A percentile compares a stretch with the other conserved stretches of the same genome.
These are phyloP conservation scores for Trachythela sp. DNA, from an alignment of 64 coral and sea anemone species.

Conservation along the genomic window DNA sequence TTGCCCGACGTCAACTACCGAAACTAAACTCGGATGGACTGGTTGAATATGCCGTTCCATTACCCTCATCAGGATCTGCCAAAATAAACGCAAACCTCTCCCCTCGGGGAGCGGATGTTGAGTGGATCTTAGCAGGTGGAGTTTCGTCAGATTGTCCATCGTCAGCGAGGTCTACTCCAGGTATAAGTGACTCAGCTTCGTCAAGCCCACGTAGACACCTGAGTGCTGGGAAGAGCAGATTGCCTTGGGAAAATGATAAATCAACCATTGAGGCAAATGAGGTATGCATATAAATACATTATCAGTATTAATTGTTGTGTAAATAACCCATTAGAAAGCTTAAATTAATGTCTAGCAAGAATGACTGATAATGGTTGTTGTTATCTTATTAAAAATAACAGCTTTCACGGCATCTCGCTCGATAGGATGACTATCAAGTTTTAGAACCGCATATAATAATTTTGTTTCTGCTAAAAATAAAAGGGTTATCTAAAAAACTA, in stretches of 20 bases:
- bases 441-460: too few relatives aligned
- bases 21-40: slow-evolving; percentile 90
- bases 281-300: neutral
- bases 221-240: slow-evolving; percentile 81
- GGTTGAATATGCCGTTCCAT: slow-evolving; percentile 92
- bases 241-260: slow-evolving; percentile 79
- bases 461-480: too few relatives aligned
- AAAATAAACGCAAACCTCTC: slow-evolving; percentile 52
- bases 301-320: too few relatives aligned
- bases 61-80: slow-evolving; percentile 71
- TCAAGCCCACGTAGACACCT: slow-evolving; percentile 79
- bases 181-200: slow-evolving; percentile 84
- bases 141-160: slow-evolving; percentile 62
- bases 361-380: too few relatives aligned
- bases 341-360: too few relatives aligned
- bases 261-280: neutral
- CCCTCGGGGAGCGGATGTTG: slow-evolving; percentile 89
- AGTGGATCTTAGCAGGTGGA: slow-evolving; percentile 84
- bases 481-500: too few relatives aligned
- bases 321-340: too few relatives aligned
- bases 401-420: too few relatives aligned
- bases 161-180: slow-evolving; percentile 80
- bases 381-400: too few relatives aligned
- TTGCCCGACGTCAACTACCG: slow-evolving; percentile 83
- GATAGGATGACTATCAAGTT: too few relatives aligned